Conservation (phyloP, 2,113 vertebrate species). For the Microtus pennsylvanicus region DNA sequence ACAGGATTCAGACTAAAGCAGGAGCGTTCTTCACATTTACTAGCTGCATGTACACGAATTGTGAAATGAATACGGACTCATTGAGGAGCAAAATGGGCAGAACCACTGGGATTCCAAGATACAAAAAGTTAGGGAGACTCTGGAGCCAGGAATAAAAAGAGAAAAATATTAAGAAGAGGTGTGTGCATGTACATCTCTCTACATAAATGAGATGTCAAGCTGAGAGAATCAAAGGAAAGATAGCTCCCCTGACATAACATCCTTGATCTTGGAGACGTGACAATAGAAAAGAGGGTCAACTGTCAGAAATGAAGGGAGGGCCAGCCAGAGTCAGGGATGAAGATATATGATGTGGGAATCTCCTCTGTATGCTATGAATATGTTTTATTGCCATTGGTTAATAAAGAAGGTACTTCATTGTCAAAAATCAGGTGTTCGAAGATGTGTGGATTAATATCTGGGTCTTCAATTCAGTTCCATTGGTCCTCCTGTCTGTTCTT, state of each 20-base stretch:
- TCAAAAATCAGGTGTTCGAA: too few species aligned
- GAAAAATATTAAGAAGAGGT: background rate
- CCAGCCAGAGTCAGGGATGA: background rate
- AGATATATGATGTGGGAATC: too few species aligned
- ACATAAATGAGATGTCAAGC: background rate
- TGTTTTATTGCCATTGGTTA: too few species aligned
- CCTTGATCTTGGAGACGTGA: constrained; percentile 21
- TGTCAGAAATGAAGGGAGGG: constrained; percentile 10
- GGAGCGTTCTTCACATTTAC: too few species aligned
- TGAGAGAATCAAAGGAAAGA: constrained; percentile 18
- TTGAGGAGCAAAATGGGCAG: background rate
- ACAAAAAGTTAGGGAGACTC: background rate
- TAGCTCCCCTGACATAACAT: background rate
- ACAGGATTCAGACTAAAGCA: too few species aligned
- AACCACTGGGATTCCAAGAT: background rate
- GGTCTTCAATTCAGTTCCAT: too few species aligned
- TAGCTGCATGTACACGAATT: too few species aligned
- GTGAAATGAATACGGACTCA: too few species aligned
- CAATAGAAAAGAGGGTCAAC: background rate
- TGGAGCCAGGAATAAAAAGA: background rate
- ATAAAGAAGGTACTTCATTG: too few species aligned
- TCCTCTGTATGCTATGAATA: too few species aligned
- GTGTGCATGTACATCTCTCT: background rate
- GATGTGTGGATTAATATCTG: too few species aligned
- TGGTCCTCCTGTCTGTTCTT: too few species aligned